Evolutionary conservation across 2,888 invertebrate genomes (phyloP), one percentile per base, ranked within the genome.

Genomic region (Philhelius pedissequus): DNA sequence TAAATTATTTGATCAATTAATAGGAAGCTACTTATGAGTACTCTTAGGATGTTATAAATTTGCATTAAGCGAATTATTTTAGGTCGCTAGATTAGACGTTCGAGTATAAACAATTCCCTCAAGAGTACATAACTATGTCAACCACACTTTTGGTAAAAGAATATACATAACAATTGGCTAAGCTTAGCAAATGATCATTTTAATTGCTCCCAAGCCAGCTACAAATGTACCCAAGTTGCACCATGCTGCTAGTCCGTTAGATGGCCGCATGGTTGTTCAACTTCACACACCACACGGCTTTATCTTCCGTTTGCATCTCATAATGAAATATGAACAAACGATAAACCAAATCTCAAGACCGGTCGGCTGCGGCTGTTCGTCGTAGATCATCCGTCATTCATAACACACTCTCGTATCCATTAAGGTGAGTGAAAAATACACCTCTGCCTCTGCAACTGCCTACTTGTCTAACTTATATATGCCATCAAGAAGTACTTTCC

Each of bases 371-470:
- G 69, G 43, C 56, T 25, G 54, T 27, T 70, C 43, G 62, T 74
- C 38, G 75, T 82, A 77, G 77, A 82, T 77, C 71, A 82, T 82
- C 71, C 77, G 77, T 82, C 82, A 82, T 82, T 77, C 73, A 82
- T 76, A 68, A 62, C 78, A 73, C 35, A 68, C 66, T 71, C 68
- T 50, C 15, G 5, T 35, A 60, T 73, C 73, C 52, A 73, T 78
- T 82, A 48, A 77, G 68, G 62, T 62, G 77, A 77, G 77, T 77
- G 82, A 77, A 77, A 77, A 77, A 77, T 82, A 77, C 82, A 82
- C 77, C 77, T 73, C 77, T 73, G 40, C 50, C 3, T 77, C 77
- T 76, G 40, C 50, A 3, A 73, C 77, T 76, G 71, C 81, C 81
- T 76, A 71, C 81, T 82, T 82, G 45, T 73, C 73, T 73, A 52